Conservation (phyloP, 2,888 invertebrate genomes). For the Athripsodes cinereus region DNA sequence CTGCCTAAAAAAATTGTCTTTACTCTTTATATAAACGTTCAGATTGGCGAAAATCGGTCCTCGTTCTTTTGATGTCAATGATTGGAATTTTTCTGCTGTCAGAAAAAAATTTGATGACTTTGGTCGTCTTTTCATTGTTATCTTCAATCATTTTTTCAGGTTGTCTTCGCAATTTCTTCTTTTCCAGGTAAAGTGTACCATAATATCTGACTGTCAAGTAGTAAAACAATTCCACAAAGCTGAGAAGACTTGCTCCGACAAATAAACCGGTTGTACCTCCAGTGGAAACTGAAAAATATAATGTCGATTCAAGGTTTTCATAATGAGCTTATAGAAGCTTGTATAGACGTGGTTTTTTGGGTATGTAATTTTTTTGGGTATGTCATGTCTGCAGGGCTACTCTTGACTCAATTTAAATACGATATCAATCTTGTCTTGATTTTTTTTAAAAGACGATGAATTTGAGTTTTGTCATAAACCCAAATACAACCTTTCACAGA, state of each 20-base stretch:
- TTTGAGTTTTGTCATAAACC: too few species aligned
- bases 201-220: conserved; percentile 53
- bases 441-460: too few species aligned
- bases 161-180: conserved; percentile 3
- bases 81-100: conserved; percentile 13
- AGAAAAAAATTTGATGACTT: not conserved
- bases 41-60: conserved; percentile 10
- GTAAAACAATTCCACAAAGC: conserved; percentile 59
- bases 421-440: too few species aligned
- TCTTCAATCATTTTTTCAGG: not conserved
- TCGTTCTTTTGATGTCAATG: conserved; percentile 25
- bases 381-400: too few species aligned
- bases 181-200: conserved; percentile 36
- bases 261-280: conserved; percentile 61
- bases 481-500: too few species aligned
- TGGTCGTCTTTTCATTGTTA: not conserved
- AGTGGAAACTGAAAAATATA: conserved; percentile 48
- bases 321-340: too few species aligned
- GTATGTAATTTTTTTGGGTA: too few species aligned
- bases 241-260: conserved; percentile 60
- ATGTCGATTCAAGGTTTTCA: not conserved
- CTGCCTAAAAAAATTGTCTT: too few species aligned
- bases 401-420: too few species aligned
- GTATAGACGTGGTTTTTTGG: too few species aligned
- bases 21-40: too few species aligned